phyloP scores from a whole-genome alignment of 2,797 vertebrate genomes.

The Aeoliscus strigatus region DNA sequence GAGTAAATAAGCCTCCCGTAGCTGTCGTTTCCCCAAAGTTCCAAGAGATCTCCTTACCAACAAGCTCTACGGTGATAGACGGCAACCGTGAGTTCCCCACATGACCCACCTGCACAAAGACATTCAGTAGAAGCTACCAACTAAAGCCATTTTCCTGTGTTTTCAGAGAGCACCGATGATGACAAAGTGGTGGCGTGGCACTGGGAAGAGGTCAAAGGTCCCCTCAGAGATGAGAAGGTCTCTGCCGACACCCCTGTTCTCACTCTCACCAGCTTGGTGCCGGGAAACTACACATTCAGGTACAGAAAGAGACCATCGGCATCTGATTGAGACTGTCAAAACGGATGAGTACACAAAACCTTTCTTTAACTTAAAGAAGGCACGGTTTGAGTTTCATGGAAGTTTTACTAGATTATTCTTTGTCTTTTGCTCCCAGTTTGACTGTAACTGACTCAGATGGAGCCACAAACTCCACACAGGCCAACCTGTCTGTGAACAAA shows the following conservation, averaged over 20 bases:
- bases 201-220: constrained; percentile 97
- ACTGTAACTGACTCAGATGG: constrained; percentile 94
- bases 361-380: neutral
- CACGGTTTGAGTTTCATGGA: neutral
- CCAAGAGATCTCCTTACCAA: constrained; percentile 94
- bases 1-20: constrained; percentile 90
- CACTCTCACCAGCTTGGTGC: constrained; percentile 87
- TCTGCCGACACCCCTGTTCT: constrained; percentile 84
- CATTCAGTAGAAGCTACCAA: neutral
- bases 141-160: neutral
- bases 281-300: constrained; percentile 97
- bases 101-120: neutral
- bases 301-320: constrained; percentile 40
- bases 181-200: constrained; percentile 89
- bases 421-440: constrained; percentile 68
- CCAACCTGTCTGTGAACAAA: constrained; percentile 87
- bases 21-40: constrained; percentile 91
- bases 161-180: constrained; percentile 92
- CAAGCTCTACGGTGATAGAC: constrained; percentile 94
- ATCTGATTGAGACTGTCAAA: too few species aligned
- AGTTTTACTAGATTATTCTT: neutral
- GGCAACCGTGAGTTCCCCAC: constrained; percentile 88
- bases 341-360: neutral
- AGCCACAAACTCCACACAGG: constrained; percentile 84
- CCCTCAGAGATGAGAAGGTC: constrained; percentile 90